Conservation (phyloP, 2,113 vertebrate genomes). For the Sisor rabdophorus region DNA sequence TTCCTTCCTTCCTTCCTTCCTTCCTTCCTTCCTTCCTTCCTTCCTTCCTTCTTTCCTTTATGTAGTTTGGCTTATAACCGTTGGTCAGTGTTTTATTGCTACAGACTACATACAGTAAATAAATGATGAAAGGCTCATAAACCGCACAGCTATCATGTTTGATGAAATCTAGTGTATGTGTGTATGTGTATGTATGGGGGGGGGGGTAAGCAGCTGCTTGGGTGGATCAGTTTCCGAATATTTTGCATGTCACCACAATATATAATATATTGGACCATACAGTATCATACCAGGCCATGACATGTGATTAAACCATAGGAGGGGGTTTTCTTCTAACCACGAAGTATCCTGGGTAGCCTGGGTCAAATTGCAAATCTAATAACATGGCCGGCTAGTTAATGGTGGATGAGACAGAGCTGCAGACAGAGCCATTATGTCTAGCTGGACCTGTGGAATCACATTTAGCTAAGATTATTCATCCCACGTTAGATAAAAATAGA, state of each 20-base stretch:
- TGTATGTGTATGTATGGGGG: conserved; percentile 22
- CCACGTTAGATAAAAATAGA: background rate
- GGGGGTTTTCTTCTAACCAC: background rate
- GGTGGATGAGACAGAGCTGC: background rate
- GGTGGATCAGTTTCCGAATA: conserved; percentile 23
- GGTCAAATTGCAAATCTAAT: background rate
- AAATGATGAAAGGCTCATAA: background rate
- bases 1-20: no score
- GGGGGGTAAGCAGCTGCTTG: conserved; percentile 11
- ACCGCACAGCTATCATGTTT: background rate
- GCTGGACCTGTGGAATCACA: conserved; percentile 10
- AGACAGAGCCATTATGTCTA: background rate
- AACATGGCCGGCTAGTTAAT: background rate
- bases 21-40: no score
- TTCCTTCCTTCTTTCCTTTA: background rate
- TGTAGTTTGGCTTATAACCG: background rate
- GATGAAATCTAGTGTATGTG: conserved; percentile 1
- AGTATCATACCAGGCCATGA: background rate
- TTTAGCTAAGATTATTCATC: background rate
- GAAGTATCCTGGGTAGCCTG: background rate
- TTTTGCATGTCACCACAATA: background rate
- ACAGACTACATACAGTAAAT: background rate
- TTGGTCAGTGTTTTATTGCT: background rate
- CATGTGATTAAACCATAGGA: background rate
- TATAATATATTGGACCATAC: background rate